These are phyloP conservation scores for Lordiphosa fenestrarum DNA, from an alignment of 2,888 invertebrate genomes.

Conservation along the genomic window DNA sequence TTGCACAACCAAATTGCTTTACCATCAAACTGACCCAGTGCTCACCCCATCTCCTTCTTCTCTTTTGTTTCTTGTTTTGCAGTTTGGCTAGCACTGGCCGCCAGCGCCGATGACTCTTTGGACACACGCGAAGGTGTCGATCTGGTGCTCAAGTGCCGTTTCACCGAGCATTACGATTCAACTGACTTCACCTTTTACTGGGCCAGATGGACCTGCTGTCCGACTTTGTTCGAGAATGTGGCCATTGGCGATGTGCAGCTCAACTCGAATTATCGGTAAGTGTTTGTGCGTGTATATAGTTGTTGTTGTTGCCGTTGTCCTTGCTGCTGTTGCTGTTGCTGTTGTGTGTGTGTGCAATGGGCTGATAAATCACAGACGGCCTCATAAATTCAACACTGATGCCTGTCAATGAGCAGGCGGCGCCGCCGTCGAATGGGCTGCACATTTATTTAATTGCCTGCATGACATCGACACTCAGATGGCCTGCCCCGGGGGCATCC, in stretches of 20 bases:
- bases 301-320: too few species aligned
- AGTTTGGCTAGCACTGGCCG: constrained; percentile 8
- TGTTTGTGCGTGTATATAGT: too few species aligned
- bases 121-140: constrained; percentile 94
- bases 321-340: constrained; percentile 3
- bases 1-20: constrained; percentile 58
- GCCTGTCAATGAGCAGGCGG: constrained; percentile 67
- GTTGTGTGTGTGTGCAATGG: constrained; percentile 74
- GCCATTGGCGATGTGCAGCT: constrained; percentile 91
- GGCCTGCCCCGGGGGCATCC: constrained; percentile 11
- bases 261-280: constrained; percentile 92
- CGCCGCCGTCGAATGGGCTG: constrained; percentile 29
- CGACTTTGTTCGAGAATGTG: constrained; percentile 92
- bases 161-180: constrained; percentile 85
- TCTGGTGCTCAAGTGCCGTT: constrained; percentile 91
- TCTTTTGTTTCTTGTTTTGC: too few species aligned
- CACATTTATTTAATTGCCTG: constrained; percentile 71
- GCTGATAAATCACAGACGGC: constrained; percentile 65
- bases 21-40: too few species aligned
- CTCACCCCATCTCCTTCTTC: too few species aligned
- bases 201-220: constrained; percentile 87
- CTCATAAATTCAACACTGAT: constrained; percentile 68
- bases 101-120: constrained; percentile 80
- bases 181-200: constrained; percentile 92
- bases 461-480: constrained; percentile 50